Conservation (phyloP, 2,797 vertebrate genomes). For the Selene dorsalis region DNA sequence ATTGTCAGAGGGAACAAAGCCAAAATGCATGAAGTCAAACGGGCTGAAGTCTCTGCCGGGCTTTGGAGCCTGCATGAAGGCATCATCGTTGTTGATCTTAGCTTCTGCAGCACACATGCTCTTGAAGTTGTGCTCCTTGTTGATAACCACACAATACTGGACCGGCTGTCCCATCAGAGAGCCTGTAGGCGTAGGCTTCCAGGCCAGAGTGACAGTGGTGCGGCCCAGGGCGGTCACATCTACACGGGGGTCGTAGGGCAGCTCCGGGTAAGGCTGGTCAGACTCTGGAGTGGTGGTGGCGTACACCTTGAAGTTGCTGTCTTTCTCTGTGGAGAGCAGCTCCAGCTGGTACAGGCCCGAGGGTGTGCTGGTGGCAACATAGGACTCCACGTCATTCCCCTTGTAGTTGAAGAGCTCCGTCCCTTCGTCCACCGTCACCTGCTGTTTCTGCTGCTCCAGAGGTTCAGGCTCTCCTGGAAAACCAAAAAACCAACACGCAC, state of each 20-base stretch:
- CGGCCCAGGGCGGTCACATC: constrained; percentile 95
- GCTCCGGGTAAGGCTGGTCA: constrained; percentile 95
- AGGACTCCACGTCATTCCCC: constrained; percentile 97
- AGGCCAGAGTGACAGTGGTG: constrained; percentile 93
- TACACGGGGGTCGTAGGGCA: constrained; percentile 95
- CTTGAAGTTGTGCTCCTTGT: constrained; percentile 99
- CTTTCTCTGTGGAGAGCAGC: constrained; percentile 96
- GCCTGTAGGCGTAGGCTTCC: constrained; percentile 96
- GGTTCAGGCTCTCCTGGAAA: constrained; percentile 92
- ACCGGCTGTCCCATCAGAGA: constrained; percentile 91
- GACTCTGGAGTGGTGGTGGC: constrained; percentile 97
- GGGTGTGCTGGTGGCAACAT: constrained; percentile 90
- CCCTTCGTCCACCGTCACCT: constrained; percentile 88
- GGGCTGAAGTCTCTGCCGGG: constrained; percentile 96
- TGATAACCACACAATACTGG: constrained; percentile 96
- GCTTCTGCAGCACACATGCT: constrained; percentile 97
- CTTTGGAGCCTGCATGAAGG: constrained; percentile 94
- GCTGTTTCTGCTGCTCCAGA: constrained; percentile 94
- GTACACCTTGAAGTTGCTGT: constrained; percentile 96
- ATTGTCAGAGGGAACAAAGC: constrained; percentile 88
- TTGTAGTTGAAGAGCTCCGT: constrained; percentile 95
- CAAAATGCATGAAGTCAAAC: constrained; percentile 97
- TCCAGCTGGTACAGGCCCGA: constrained; percentile 97
- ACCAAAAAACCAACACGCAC: constrained; percentile 51
- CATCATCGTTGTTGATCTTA: constrained; percentile 90